These are phyloP conservation scores for Strix uralensis DNA, from an alignment of 2,113 vertebrate species.

Conservation along the genomic window DNA sequence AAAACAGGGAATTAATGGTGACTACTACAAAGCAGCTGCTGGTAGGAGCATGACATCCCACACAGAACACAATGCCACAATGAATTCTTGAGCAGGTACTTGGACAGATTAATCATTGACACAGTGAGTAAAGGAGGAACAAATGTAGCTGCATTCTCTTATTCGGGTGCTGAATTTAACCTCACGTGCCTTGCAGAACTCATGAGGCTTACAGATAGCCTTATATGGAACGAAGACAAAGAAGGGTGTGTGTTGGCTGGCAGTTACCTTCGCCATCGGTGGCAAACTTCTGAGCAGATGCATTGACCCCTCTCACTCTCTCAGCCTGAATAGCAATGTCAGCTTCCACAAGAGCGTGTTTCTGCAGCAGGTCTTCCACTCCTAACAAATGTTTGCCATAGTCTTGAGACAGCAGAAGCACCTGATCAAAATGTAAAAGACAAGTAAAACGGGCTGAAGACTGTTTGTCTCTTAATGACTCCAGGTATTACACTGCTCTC, in stretches of 20 bases:
- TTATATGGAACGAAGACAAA: not conserved
- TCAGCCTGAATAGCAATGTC: constrained; percentile 94
- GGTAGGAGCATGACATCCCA: not conserved
- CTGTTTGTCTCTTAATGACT: not conserved
- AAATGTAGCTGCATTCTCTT: not conserved
- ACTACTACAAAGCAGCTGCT: not conserved
- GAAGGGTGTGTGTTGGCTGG: fast-evolving
- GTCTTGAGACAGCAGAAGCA: constrained; percentile 92
- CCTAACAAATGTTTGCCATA: constrained; percentile 94
- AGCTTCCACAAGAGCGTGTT: constrained; percentile 91
- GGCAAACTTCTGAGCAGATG: constrained; percentile 88
- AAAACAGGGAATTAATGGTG: not conserved
- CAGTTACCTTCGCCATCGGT: constrained; percentile 81
- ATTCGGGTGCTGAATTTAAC: not conserved
- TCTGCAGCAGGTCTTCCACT: constrained; percentile 94
- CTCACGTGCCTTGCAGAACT: not conserved
- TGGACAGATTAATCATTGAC: not conserved
- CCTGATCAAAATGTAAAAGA: constrained; percentile 69
- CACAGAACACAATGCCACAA: not conserved
- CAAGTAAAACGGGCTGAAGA: not conserved
- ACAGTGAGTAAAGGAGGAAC: not conserved
- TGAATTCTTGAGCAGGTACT: not conserved
- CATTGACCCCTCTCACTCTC: constrained; percentile 86
- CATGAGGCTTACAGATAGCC: not conserved
- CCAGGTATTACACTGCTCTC: not conserved